A percentile compares a stretch with the other conserved stretches of the same genome.
Evolutionary conservation across 2,888 invertebrate species (phyloP).

Genomic region (Pristionchus exspectatus): DNA sequence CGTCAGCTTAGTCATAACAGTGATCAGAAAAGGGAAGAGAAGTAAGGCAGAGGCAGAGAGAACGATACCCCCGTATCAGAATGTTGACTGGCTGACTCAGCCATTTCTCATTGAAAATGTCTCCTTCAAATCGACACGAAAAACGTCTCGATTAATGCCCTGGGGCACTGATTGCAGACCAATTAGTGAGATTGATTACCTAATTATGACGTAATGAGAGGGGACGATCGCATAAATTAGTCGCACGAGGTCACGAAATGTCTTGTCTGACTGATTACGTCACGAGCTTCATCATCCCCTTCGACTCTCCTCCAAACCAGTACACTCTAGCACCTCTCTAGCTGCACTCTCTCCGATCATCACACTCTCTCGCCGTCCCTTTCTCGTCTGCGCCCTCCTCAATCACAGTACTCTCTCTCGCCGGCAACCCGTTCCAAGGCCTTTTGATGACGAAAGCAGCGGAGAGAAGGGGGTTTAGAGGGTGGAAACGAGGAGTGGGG

Average conservation of each 20-base stretch:
- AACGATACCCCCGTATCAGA: conserved; percentile 34
- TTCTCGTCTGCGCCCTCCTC: conserved; percentile 4
- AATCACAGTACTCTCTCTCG: not conserved
- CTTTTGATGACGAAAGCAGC: conserved; percentile 51
- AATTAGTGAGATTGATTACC: conserved; percentile 13
- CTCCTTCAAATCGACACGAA: not conserved
- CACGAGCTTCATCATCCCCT: conserved; percentile 22
- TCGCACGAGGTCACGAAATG: not conserved
- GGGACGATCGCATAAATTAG: conserved; percentile 5
- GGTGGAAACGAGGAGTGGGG: conserved; percentile 33
- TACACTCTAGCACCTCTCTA: not conserved
- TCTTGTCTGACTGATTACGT: not conserved
- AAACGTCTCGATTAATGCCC: not conserved
- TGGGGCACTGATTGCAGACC: not conserved
- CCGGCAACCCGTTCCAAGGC: conserved; percentile 49
- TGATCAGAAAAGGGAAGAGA: conserved; percentile 32
- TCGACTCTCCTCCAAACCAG: conserved; percentile 4
- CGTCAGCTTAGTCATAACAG: not conserved
- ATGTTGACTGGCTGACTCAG: conserved; percentile 43
- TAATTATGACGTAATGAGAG: conserved; percentile 46
- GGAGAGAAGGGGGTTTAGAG: conserved; percentile 1
- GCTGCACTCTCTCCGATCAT: not conserved
- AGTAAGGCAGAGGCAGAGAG: not conserved
- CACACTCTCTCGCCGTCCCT: conserved; percentile 26
- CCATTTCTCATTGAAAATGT: not conserved